These are phyloP conservation scores for Himalopsyche anomala DNA, from an alignment of 2,888 invertebrate genomes.

Conservation along the genomic window DNA sequence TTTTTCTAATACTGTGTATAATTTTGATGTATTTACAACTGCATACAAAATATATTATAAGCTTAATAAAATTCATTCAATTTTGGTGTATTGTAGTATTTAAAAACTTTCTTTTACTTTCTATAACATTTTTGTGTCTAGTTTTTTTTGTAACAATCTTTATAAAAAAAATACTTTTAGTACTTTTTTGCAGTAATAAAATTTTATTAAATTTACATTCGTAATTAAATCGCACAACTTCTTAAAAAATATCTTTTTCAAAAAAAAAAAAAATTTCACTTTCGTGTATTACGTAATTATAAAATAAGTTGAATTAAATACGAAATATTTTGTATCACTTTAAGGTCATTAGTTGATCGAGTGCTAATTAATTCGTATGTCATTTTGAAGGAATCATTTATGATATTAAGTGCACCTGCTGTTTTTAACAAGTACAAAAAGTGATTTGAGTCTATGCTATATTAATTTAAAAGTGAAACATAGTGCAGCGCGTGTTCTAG, in stretches of 20 bases:
- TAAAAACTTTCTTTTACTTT: no score
- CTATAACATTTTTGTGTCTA: no score
- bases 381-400: not conserved
- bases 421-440: not conserved
- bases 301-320: not conserved
- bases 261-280: not conserved
- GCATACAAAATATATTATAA: no score
- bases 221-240: no score
- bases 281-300: not conserved
- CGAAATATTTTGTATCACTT: not conserved
- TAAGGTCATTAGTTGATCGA: not conserved
- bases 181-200: no score
- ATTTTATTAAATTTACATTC: no score
- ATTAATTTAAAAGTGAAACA: not conserved
- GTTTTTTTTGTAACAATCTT: no score
- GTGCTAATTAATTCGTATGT: not conserved
- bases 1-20: no score
- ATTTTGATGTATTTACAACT: no score
- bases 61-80: no score
- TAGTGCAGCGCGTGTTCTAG: not conserved
- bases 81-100: no score
- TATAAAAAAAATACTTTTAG: no score
- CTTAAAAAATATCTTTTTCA: not conserved
- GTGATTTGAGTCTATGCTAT: not conserved
- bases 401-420: conserved; percentile 4